Evolutionary conservation across 2,113 vertebrate species (phyloP).

Genomic region (Lasiurus cinereus): DNA sequence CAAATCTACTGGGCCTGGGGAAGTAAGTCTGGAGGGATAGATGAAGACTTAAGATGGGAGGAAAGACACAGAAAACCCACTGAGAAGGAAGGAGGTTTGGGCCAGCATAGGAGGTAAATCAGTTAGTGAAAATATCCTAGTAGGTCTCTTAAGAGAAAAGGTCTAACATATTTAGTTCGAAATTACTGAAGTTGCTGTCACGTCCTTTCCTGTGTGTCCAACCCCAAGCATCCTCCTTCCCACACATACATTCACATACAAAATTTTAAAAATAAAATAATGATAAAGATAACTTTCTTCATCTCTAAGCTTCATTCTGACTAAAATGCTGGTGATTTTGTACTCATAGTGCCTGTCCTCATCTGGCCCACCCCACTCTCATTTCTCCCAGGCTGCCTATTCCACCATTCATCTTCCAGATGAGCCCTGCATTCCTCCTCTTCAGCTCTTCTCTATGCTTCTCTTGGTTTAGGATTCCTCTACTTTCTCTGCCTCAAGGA

Average conservation of each 20-base stretch:
- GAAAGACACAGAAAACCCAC: background rate
- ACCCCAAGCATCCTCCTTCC: background rate
- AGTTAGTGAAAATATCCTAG: background rate
- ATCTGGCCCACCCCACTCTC: background rate
- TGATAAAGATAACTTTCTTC: background rate
- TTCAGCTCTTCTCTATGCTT: background rate
- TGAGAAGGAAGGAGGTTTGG: background rate
- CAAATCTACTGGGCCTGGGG: background rate
- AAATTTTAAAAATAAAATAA: background rate
- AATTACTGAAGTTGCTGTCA: background rate
- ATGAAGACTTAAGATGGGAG: background rate
- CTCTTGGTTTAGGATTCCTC: background rate
- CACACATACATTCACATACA: background rate
- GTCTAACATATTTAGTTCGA: too few relatives aligned
- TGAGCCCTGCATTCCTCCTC: background rate
- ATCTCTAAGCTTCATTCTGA: background rate
- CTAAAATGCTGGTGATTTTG: background rate
- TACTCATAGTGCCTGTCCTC: background rate
- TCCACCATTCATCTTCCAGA: background rate
- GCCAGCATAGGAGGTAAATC: background rate
- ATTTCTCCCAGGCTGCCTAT: fast-evolving
- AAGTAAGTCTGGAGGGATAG: background rate
- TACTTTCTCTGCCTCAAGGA: background rate
- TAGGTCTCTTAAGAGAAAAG: background rate
- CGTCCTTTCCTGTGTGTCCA: background rate